These are phyloP conservation scores for Notothenia rossii DNA, from an alignment of 2,113 vertebrate genomes.

Conservation along the genomic window DNA sequence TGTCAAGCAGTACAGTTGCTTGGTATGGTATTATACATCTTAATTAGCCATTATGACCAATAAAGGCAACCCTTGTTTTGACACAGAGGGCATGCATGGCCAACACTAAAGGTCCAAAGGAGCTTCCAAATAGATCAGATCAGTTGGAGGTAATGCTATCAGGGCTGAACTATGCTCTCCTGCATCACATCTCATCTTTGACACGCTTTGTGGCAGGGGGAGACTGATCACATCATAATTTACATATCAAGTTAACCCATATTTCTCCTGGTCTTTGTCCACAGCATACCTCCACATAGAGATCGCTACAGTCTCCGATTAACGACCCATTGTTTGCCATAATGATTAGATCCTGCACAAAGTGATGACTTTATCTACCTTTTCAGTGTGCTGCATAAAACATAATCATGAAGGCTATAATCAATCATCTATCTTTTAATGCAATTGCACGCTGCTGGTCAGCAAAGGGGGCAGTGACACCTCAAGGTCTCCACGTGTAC, in stretches of 20 bases:
- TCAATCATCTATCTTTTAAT: not conserved
- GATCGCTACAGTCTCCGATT: not conserved
- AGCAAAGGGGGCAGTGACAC: slow-evolving; percentile 42
- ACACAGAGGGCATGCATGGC: not conserved
- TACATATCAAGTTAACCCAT: not conserved
- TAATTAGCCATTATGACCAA: not conserved
- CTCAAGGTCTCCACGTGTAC: slow-evolving; percentile 70
- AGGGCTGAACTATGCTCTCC: slow-evolving; percentile 46
- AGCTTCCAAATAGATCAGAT: slow-evolving; percentile 32
- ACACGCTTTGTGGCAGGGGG: not conserved
- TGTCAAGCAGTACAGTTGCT: not conserved
- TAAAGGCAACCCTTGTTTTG: not conserved
- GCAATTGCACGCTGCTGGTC: slow-evolving; percentile 19
- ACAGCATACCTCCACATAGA: too few species aligned
- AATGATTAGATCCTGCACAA: not conserved
- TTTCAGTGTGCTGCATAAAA: not conserved
- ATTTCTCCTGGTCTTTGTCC: too few species aligned
- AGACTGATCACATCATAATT: not conserved
- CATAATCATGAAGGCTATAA: not conserved
- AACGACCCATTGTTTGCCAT: not conserved
- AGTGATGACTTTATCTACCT: not conserved
- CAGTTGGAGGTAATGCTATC: slow-evolving; percentile 17
- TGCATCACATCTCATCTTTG: slow-evolving; percentile 33
- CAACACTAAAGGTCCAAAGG: slow-evolving; percentile 60
- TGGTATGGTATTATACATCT: slow-evolving; percentile 14